These are phyloP conservation scores for Pleuronectes platessa DNA, from an alignment of 2,113 vertebrate genomes.

Conservation along the genomic window DNA sequence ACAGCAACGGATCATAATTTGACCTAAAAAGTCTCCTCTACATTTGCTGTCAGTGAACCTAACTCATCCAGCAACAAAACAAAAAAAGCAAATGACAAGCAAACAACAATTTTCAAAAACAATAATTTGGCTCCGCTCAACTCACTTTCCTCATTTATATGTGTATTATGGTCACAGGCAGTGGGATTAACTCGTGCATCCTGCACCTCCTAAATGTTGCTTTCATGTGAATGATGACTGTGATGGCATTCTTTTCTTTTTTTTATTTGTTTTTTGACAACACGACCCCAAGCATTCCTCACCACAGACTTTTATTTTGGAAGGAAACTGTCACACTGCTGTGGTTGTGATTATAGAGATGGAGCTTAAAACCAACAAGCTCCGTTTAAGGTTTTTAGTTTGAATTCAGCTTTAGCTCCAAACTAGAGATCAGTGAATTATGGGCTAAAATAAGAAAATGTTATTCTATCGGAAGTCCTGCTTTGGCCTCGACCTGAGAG, in stretches of 20 bases:
- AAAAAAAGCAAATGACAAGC: conserved; percentile 5
- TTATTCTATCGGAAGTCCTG: neutral
- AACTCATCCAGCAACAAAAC: conserved; percentile 16
- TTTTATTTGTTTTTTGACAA: neutral
- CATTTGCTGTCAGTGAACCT: neutral
- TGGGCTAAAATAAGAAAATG: neutral
- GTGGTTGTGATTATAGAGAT: conserved; percentile 15
- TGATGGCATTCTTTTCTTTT: conserved; percentile 14
- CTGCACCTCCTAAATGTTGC: conserved; percentile 26
- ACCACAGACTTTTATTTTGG: conserved; percentile 8
- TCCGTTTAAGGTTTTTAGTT: conserved; percentile 12
- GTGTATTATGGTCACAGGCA: conserved; percentile 21
- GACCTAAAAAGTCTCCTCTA: neutral
- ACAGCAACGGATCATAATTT: neutral
- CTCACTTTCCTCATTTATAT: conserved; percentile 18
- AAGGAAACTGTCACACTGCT: conserved; percentile 21
- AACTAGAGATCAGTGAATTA: conserved; percentile 9
- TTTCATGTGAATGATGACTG: conserved; percentile 23
- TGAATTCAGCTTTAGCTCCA: conserved; percentile 45
- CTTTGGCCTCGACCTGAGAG: conserved; percentile 8
- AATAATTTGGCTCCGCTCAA: conserved; percentile 31
- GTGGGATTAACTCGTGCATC: conserved; percentile 20
- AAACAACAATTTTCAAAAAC: conserved; percentile 8
- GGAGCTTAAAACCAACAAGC: conserved; percentile 20
- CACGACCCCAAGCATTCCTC: neutral